Conservation (phyloP, 2,888 invertebrate species). For the Crossocerus cetratus region DNA sequence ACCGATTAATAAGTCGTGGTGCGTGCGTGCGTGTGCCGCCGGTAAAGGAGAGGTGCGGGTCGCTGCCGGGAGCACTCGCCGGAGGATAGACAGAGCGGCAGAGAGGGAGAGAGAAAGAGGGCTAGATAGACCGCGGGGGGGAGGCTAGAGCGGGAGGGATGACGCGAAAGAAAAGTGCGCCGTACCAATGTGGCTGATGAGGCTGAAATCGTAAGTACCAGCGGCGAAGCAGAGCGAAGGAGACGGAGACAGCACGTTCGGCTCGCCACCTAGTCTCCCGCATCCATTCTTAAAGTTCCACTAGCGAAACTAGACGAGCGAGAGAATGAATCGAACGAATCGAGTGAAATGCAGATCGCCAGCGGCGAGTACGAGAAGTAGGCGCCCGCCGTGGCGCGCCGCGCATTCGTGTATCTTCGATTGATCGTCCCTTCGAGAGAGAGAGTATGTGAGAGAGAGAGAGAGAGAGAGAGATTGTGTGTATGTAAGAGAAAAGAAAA, state of each 20-base stretch:
- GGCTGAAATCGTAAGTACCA: slow-evolving; percentile 72
- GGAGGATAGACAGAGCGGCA: not conserved
- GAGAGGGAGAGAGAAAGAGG: not conserved
- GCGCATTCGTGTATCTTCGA: too few species aligned
- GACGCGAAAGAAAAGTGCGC: slow-evolving; percentile 72
- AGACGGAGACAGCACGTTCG: too few species aligned
- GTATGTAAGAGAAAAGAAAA: too few species aligned
- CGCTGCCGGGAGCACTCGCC: not conserved
- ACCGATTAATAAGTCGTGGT: too few species aligned
- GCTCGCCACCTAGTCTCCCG: not conserved
- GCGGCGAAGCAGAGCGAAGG: not conserved
- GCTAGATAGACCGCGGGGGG: slow-evolving; percentile 43
- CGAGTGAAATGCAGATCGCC: not conserved
- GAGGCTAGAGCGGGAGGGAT: slow-evolving; percentile 70
- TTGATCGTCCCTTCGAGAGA: too few species aligned
- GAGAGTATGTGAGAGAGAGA: too few species aligned
- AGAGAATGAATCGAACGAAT: not conserved
- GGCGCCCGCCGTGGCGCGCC: too few species aligned
- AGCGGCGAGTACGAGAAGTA: not conserved
- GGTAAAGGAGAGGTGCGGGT: too few species aligned
- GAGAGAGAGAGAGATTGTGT: too few species aligned
- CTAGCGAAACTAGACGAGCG: too few species aligned
- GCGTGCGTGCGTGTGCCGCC: slow-evolving; percentile 9
- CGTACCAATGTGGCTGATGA: slow-evolving; percentile 73
- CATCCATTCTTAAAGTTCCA: not conserved